Evolutionary conservation across 2,113 vertebrate species (phyloP), one percentile per base, ranked within the genome.

Genomic region (Pollimyrus isidori): DNA sequence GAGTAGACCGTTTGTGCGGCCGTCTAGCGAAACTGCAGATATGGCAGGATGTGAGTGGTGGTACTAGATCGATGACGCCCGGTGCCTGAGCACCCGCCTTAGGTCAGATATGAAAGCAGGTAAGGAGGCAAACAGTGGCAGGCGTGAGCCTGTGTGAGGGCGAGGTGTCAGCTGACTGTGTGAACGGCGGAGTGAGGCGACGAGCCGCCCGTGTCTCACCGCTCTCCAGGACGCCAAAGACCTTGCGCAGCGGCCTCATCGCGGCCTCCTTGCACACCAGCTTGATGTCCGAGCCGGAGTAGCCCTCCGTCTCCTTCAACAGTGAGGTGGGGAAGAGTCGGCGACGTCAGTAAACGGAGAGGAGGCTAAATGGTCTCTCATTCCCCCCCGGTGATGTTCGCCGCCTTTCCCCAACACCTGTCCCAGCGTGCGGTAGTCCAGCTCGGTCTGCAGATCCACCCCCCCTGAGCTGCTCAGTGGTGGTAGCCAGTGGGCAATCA

Each of bases 261-360:
- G 98, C 98, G 4, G 98, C 97, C 89, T 99, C 98, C 90, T 97
- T 99, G 96, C 98, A 99, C 46, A 97, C 97, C 0, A 99, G 90
- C 91, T 96, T 97, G 26, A 99, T 94, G 90, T 99, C 98, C 1
- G 98, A 99, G 87, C 98, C 98, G 0, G 98, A 99, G 92, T 99
- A 99, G 26, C 98, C 98, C 0, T 96, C 95, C 0, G 94, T 98
- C 91, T 96, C 95, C 98, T 99, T 91, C 53, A 92, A 93, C 0
- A 88, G 13, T 65, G 35, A 45, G 35, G n/a, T 3, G 10, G 49
- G 3, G n/a, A 13, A 87, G 52, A 45, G 19, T 46, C 23, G 21
- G 13, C 15, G 13, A 13, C 42, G 85, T 53, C 13, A 35, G 30
- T 35, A 30, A 50, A 15, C 7, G 50, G 26, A 87, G 7, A 7